phyloP scores from a whole-genome alignment of 2,888 invertebrate species.

The Parnassius orleans region DNA sequence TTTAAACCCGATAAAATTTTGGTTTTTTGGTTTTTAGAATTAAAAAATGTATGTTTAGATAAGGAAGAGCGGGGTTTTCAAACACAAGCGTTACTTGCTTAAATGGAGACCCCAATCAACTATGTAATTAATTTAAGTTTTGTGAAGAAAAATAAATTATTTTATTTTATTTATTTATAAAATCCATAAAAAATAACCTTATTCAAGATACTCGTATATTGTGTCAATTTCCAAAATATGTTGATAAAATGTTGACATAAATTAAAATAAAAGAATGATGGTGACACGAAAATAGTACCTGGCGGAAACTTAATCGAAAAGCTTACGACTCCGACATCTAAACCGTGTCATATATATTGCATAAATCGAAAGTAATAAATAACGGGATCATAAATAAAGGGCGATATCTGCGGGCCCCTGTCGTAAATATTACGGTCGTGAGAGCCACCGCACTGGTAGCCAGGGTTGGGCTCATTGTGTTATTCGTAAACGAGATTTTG shows the following conservation, averaged over 20 bases:
- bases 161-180: no score
- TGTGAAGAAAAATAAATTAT: no score
- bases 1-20: no score
- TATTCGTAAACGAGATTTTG: conserved; percentile 5
- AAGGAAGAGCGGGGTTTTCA: no score
- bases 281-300: neutral
- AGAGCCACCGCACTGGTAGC: conserved; percentile 47
- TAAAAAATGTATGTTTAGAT: no score
- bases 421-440: conserved; percentile 68
- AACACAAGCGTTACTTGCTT: no score
- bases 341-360: conserved; percentile 40
- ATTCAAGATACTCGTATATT: no score
- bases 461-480: conserved; percentile 18
- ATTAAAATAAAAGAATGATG: neutral
- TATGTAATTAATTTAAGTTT: no score
- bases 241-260: neutral
- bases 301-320: neutral
- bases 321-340: conserved; percentile 35
- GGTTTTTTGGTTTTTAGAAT: no score
- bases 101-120: no score
- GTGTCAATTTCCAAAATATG: neutral
- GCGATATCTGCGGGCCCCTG: conserved; percentile 50
- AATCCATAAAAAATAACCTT: no score
- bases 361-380: conserved; percentile 49
- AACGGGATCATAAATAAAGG: conserved; percentile 73